phyloP scores from a whole-genome alignment of 2,888 invertebrate species.

The Chrysodeixis includens region DNA sequence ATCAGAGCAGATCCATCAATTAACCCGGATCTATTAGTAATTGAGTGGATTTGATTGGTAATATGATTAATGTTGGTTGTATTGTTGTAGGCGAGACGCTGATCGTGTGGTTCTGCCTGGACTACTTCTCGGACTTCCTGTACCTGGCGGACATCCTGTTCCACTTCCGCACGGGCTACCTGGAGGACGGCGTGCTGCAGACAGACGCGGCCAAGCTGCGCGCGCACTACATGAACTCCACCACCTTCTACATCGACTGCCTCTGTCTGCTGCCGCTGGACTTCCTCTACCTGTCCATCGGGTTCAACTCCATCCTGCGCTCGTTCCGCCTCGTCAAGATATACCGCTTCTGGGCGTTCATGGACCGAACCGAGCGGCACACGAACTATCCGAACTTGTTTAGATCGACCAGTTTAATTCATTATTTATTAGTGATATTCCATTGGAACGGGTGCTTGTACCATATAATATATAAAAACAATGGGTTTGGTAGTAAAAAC shows the following conservation, averaged over 20 bases:
- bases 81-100: slow-evolving; percentile 93
- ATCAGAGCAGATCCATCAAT: slow-evolving; percentile 38
- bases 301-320: slow-evolving; percentile 98
- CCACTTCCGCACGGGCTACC: slow-evolving; percentile 98
- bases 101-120: slow-evolving; percentile 98
- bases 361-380: slow-evolving; percentile 99
- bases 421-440: slow-evolving; percentile 99
- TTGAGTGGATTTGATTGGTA: slow-evolving; percentile 11
- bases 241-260: slow-evolving; percentile 99
- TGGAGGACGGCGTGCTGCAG: slow-evolving; percentile 99
- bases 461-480: slow-evolving; percentile 98
- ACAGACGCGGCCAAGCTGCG: slow-evolving; percentile 98
- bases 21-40: slow-evolving; percentile 10
- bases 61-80: slow-evolving; percentile 20
- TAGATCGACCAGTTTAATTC: slow-evolving; percentile 96
- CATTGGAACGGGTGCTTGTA: slow-evolving; percentile 99
- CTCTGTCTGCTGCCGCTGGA: slow-evolving; percentile 99
- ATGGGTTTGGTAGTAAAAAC: slow-evolving; percentile 97
- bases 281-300: slow-evolving; percentile 99
- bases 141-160: slow-evolving; percentile 99
- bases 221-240: slow-evolving; percentile 99
- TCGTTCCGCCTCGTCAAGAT: slow-evolving; percentile 99
- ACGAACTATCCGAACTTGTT: slow-evolving; percentile 99
- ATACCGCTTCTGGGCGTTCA: slow-evolving; percentile 99
- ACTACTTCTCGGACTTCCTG: slow-evolving; percentile 98